phyloP scores from a whole-genome alignment of 2,888 invertebrate genomes.

The Oxycera nigricornis region DNA sequence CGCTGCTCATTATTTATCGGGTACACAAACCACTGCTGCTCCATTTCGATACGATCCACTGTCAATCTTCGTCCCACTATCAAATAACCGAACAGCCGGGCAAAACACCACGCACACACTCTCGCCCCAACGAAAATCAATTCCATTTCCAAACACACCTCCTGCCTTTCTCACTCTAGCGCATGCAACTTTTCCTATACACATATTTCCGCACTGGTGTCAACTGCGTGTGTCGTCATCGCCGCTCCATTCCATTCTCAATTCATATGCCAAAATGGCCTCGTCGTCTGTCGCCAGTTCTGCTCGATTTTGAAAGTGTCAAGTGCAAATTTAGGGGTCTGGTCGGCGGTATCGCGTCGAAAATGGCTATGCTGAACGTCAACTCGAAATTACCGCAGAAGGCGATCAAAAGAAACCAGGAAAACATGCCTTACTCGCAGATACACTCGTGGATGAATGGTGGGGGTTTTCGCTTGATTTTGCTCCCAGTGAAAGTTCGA shows the following conservation, averaged over 20 bases:
- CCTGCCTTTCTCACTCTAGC: not conserved
- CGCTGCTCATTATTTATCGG: not conserved
- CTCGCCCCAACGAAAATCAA: not conserved
- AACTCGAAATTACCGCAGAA: constrained; percentile 78
- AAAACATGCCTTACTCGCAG: constrained; percentile 80
- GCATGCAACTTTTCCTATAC: not conserved
- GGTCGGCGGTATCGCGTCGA: not conserved
- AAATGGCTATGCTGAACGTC: constrained; percentile 74
- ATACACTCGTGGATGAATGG: constrained; percentile 88
- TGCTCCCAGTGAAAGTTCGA: too few species aligned
- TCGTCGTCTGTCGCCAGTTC: constrained; percentile 9
- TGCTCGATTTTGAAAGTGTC: constrained; percentile 20
- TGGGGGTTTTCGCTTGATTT: constrained; percentile 54
- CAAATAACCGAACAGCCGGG: not conserved
- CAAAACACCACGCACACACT: not conserved
- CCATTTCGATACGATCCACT: too few species aligned
- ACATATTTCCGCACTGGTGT: not conserved
- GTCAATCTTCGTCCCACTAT: not conserved
- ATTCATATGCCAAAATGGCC: constrained; percentile 40
- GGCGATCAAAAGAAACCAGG: constrained; percentile 78
- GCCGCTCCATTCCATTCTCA: too few species aligned
- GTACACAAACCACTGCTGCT: not conserved
- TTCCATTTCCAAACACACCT: not conserved
- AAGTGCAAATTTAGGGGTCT: constrained; percentile 20
- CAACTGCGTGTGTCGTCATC: constrained; percentile 3